Percentiles rank a stretch among this genome's conserved stretches.
phyloP scores from a whole-genome alignment of 2,113 vertebrate species.

The Dipodomys stephensi region DNA sequence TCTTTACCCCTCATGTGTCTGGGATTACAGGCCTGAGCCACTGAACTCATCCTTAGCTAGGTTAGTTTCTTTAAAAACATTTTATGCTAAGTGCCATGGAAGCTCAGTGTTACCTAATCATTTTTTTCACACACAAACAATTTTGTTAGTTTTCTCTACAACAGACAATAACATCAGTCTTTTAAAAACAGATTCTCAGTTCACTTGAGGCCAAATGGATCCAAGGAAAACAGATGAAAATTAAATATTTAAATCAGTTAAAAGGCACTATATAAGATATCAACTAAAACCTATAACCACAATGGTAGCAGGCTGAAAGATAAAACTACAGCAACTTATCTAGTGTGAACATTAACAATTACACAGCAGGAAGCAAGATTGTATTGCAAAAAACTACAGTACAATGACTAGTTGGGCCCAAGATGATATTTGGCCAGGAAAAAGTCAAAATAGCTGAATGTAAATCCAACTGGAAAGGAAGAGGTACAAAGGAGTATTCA shows the following conservation, averaged over 20 bases:
- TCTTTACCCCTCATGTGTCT: too few species aligned
- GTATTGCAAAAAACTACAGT: conserved; percentile 43
- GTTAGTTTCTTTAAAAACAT: neutral
- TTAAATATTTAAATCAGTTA: conserved; percentile 76
- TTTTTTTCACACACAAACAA: conserved; percentile 39
- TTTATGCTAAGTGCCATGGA: neutral
- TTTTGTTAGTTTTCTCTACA: conserved; percentile 76
- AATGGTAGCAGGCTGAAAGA: conserved; percentile 42
- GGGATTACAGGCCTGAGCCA: too few species aligned
- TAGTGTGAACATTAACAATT: conserved; percentile 32
- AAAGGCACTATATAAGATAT: conserved; percentile 60
- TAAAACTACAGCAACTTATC: conserved; percentile 31
- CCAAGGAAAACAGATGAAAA: conserved; percentile 43
- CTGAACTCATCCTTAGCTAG: neutral
- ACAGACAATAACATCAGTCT: conserved; percentile 62
- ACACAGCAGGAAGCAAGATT: conserved; percentile 2
- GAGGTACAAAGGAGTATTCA: too few species aligned
- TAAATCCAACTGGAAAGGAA: too few species aligned
- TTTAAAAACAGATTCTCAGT: conserved; percentile 43
- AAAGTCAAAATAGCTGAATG: neutral
- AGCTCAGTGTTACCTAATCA: neutral
- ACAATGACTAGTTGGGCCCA: conserved; percentile 16
- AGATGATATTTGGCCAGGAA: conserved; percentile 41
- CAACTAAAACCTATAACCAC: conserved; percentile 43
- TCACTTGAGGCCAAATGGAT: neutral